phyloP scores from a whole-genome alignment of 2,797 vertebrate species.

The Emydoidea blandingii region DNA sequence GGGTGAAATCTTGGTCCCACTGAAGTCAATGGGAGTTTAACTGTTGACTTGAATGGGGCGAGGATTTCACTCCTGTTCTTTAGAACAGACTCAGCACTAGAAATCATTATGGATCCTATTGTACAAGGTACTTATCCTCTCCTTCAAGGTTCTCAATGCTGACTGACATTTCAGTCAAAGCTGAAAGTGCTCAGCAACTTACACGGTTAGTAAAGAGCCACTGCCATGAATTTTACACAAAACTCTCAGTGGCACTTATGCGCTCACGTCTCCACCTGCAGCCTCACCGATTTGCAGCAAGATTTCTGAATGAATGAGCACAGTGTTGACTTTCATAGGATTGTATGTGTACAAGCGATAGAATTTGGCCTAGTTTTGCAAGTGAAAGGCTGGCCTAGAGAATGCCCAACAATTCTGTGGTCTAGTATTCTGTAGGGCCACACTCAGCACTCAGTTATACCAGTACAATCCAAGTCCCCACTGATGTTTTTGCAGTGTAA shows the following conservation, averaged over 20 bases:
- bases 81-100: background rate
- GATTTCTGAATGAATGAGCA: background rate
- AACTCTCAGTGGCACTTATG: background rate
- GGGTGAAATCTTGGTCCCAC: background rate
- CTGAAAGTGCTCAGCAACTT: slow-evolving; percentile 7
- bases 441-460: background rate
- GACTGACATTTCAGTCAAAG: slow-evolving; percentile 42
- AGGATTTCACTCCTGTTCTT: slow-evolving; percentile 8
- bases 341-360: background rate
- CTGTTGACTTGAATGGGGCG: background rate
- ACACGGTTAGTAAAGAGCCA: background rate
- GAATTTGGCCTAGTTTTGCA: background rate
- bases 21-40: background rate
- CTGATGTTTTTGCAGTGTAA: slow-evolving; percentile 22
- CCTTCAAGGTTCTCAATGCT: slow-evolving; percentile 26
- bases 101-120: background rate
- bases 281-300: background rate
- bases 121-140: slow-evolving; percentile 20
- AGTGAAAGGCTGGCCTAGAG: background rate
- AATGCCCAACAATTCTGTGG: background rate
- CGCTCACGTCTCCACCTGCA: background rate
- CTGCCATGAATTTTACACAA: accelerated
- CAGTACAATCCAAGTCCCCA: background rate
- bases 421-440: background rate
- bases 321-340: background rate